These are phyloP conservation scores for Endomychus coccineus DNA, from an alignment of 2,888 invertebrate genomes.

Conservation along the genomic window DNA sequence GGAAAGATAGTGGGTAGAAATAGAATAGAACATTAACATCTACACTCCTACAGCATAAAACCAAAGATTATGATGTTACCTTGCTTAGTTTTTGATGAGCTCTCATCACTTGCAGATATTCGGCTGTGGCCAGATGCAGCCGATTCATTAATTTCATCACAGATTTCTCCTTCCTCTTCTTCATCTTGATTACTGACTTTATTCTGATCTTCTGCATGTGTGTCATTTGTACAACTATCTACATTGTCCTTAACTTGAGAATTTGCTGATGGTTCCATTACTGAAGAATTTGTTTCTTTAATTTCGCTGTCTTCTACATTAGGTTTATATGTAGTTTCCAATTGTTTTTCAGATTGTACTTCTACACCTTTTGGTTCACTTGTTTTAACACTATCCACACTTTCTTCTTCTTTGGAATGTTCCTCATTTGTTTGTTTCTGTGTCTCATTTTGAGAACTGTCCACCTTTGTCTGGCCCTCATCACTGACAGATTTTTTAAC, in stretches of 20 bases:
- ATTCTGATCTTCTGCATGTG: not conserved
- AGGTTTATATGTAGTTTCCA: slow-evolving; percentile 12
- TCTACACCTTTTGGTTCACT: slow-evolving; percentile 10
- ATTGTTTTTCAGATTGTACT: slow-evolving; percentile 9
- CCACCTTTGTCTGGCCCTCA: not conserved
- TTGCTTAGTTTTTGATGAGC: no score
- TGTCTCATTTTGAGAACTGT: slow-evolving; percentile 6
- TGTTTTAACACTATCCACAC: slow-evolving; percentile 15
- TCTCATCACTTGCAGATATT: no score
- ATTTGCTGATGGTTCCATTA: no score
- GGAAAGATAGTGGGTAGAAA: no score
- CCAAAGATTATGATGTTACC: no score
- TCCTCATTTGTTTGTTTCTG: no score
- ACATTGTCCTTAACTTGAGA: slow-evolving; percentile 1
- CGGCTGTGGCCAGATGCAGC: no score
- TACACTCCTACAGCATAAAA: no score
- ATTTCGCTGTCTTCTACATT: slow-evolving; percentile 8
- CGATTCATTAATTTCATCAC: no score
- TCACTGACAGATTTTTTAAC: slow-evolving; percentile 3
- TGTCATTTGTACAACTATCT: not conserved
- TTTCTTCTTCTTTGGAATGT: slow-evolving; percentile 20
- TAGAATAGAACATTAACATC: no score
- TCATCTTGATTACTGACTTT: not conserved
- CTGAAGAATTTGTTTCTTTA: not conserved
- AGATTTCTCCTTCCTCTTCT: no score